Evolutionary conservation across 2,888 invertebrate genomes (phyloP).

Genomic region (Adela reaumurella): DNA sequence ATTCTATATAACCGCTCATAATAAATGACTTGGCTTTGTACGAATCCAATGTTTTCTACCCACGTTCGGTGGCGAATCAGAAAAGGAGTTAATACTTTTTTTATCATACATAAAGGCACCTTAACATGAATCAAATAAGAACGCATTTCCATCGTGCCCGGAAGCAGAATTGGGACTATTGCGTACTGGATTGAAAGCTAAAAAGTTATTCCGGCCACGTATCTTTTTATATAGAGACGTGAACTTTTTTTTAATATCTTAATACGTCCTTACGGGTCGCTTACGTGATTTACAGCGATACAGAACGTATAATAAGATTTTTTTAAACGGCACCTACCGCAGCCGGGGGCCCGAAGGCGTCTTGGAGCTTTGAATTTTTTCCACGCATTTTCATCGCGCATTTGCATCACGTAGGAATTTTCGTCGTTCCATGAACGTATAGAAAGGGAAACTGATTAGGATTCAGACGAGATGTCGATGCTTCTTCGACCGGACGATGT

Average conservation of each 20-base stretch:
- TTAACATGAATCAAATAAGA: neutral
- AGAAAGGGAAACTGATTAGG: neutral
- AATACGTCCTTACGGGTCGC: neutral
- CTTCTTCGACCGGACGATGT: neutral
- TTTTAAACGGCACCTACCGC: neutral
- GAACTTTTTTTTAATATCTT: neutral
- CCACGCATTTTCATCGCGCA: neutral
- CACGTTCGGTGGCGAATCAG: no score
- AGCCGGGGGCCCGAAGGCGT: neutral
- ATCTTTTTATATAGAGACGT: neutral
- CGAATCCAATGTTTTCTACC: neutral
- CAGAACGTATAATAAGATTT: slow-evolving; percentile 17
- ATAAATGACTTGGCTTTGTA: neutral
- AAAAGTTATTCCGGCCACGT: neutral
- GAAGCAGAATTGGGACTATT: neutral
- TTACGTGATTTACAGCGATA: slow-evolving; percentile 38
- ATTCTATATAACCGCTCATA: neutral
- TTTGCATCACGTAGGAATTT: neutral
- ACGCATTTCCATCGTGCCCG: no score
- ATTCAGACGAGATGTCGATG: neutral
- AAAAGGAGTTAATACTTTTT: no score
- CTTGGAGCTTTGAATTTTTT: neutral
- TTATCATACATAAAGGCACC: neutral
- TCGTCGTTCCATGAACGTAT: neutral
- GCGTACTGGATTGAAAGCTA: neutral